Base-by-base conservation (phyloP, 1,140 invertebrate species). In the Hermetia illucens region DNA sequence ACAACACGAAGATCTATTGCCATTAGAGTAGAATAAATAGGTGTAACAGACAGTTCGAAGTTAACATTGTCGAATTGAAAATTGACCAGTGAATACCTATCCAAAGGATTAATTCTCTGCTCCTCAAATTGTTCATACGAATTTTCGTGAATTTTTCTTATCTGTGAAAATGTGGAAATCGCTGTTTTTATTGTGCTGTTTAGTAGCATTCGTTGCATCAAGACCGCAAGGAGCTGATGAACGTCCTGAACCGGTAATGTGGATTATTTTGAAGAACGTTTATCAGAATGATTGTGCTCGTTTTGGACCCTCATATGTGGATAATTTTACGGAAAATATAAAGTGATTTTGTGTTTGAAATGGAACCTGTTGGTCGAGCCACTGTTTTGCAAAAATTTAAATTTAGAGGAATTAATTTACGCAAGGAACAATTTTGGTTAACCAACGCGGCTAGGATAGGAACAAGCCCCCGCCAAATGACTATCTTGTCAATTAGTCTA, bases 181-280 rank as follows among this genome's bases (percentile, higher is more conserved):
- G 10, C 8, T 27, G 3, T 4, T 29, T 12, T 17, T 38, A 16
- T 25, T 38, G 5, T 17, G 5, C 10, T 35, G 22, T 38, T 15
- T 27, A 9, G 24, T 56, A 20, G 42, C 45, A 4, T 15, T 34
- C 2, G 40, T 51, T 4, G 54, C 56, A 33, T 60, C 64, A 2
- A 61, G 60, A 20, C 58, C 59, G 1, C 60, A 65, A 44, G 53
- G 58, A 41, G 50, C 55, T 32, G 52, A 55, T 29, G 57, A 53
- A 31, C 53, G 59, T 12, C 63, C 63, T n/a, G 61, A 62, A 57
- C 64, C 64, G 29, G 64, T 67, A 52, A 58, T 6, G 58, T 58
- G 42, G 34, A 12, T 13, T n/a, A 5, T 15, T 40, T 22, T 5
- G 34, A 18, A 10, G 5, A 13, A n/a, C 6, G 27, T 18, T 21